Evolutionary conservation across 2,113 vertebrate species (phyloP), one percentile per base, ranked within the genome.

Genomic region (Empidonax traillii): DNA sequence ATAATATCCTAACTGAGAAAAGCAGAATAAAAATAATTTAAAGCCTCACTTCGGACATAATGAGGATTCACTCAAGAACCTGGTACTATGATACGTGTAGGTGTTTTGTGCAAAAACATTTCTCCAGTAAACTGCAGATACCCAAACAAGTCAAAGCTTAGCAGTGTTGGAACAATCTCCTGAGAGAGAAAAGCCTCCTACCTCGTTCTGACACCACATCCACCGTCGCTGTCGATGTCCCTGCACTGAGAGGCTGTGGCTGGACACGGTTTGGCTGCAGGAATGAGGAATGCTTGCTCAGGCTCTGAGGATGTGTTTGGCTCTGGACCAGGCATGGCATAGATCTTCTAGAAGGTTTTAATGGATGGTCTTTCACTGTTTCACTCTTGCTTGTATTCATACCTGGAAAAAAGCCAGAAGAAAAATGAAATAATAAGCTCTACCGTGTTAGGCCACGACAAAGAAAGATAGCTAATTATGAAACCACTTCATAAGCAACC

Each of bases 321-420:
- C 99, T 99, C 96, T 99, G 99, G 55, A 98, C 98, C 5, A 99
- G 98, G 91, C 99, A 99, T 89, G 99, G 99, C 97, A 99, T 97
- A 73, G 99, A 99, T 98, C 99, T 98, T 91, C 99, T 98, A 28
- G 99, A 99, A 2, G 99, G 99, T 89, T 99, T 99, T 84, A 99
- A 95, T 8, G 98, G 98, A 67, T 99, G 98, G 78, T 99, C 99
- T 94, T 99, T 99, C 92, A 99, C 98, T 58, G 99, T 99, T 95
- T 99, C 99, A 39, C 99, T 99, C 98, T 99, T 99, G 97, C 99
- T 99, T 74, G 98, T 98, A 95, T 99, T 99, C 99, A 99, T 99
- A 89, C 99, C 99, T 99, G 96, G 55, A 97, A 97, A 97, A 95
- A 35, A 96, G 44, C 1, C 87, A 94, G 90, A 94, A 69, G 4